These are phyloP conservation scores for Drosophila subpulchrella DNA, from an alignment of 1,140 invertebrate genomes.

Conservation along the genomic window DNA sequence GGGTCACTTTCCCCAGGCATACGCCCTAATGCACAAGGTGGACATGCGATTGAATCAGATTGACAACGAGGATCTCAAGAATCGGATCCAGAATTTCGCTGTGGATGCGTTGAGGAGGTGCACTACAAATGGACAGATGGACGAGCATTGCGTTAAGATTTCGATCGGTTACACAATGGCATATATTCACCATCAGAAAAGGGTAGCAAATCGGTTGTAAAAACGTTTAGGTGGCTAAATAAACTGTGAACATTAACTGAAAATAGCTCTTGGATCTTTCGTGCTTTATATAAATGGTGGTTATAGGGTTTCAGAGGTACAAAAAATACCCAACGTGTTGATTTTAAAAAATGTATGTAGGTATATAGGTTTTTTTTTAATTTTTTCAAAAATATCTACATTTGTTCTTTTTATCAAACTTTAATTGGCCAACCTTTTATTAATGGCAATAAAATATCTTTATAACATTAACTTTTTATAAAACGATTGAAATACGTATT, in stretches of 20 bases:
- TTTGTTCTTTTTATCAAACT: neutral
- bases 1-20: conserved; percentile 37
- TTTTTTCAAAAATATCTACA: too few species aligned
- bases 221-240: neutral
- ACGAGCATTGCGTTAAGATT: conserved; percentile 55
- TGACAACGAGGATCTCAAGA: conserved; percentile 8
- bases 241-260: conserved; percentile 3
- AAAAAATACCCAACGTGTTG: too few species aligned
- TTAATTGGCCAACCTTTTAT: neutral
- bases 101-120: conserved; percentile 37
- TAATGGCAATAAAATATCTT: neutral
- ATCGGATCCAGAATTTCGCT: conserved; percentile 33
- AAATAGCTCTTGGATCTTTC: too few species aligned
- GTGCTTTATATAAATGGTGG: too few species aligned
- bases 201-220: conserved; percentile 2
- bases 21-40: conserved; percentile 59
- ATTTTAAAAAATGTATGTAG: too few species aligned
- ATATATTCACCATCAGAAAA: conserved; percentile 43
- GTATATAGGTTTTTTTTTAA: too few species aligned
- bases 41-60: conserved; percentile 54
- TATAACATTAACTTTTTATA: neutral
- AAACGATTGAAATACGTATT: conserved; percentile 31
- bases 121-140: conserved; percentile 40
- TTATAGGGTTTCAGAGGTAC: too few species aligned
- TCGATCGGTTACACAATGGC: conserved; percentile 61